These are phyloP conservation scores for Leuctra nigra DNA, from an alignment of 2,888 invertebrate species.

Conservation along the genomic window DNA sequence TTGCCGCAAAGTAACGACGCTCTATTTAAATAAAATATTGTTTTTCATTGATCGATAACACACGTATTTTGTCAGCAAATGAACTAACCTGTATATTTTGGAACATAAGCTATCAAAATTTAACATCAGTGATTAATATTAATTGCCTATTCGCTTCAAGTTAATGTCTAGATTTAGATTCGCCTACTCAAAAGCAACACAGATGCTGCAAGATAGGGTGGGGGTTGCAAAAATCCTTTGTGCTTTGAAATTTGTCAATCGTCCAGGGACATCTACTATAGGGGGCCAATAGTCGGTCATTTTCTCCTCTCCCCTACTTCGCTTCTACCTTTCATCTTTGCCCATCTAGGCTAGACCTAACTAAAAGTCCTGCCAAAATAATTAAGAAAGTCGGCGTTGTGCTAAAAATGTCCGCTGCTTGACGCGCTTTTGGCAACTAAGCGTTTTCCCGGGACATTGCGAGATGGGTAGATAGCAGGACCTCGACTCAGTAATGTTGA, in stretches of 20 bases:
- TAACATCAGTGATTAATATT: too few relatives aligned
- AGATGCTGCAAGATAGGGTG: not conserved
- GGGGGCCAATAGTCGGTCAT: not conserved
- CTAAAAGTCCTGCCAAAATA: constrained; percentile 59
- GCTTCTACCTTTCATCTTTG: constrained; percentile 30
- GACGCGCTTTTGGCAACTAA: constrained; percentile 38
- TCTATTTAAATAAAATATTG: too few relatives aligned
- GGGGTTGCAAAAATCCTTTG: not conserved
- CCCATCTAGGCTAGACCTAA: constrained; percentile 36
- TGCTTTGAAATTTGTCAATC: constrained; percentile 5
- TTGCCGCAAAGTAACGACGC: too few relatives aligned
- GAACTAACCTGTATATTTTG: too few relatives aligned
- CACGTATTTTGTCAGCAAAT: too few relatives aligned
- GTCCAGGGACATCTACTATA: not conserved
- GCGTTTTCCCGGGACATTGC: constrained; percentile 28
- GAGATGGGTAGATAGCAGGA: too few relatives aligned
- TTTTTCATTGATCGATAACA: too few relatives aligned
- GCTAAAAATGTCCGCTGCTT: constrained; percentile 48
- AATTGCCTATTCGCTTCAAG: too few relatives aligned
- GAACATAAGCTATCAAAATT: too few relatives aligned
- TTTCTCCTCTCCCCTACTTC: constrained; percentile 13
- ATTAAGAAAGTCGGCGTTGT: constrained; percentile 64
- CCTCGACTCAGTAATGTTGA: too few relatives aligned
- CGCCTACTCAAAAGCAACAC: too few relatives aligned
- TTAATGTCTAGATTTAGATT: too few relatives aligned